Conservation (phyloP, 2,113 vertebrate genomes). For the Ondatra zibethicus region DNA sequence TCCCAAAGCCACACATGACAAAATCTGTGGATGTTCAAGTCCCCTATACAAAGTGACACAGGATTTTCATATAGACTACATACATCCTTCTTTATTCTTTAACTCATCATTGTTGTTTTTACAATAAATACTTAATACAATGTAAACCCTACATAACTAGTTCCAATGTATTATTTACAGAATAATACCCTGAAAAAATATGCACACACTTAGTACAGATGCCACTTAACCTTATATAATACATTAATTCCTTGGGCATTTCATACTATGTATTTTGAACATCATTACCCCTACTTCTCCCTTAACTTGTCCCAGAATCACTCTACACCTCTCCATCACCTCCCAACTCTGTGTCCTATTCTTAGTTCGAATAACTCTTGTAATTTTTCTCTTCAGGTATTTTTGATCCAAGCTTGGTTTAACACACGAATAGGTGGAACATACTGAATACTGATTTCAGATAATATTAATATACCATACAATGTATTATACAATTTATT, state of each 20-base stretch:
- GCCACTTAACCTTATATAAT: background rate
- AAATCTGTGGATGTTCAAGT: background rate
- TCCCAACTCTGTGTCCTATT: background rate
- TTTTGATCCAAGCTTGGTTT: background rate
- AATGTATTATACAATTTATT: background rate
- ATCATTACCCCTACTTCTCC: background rate
- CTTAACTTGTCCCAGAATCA: background rate
- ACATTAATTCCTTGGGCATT: no score
- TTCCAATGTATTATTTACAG: background rate
- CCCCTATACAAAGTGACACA: background rate
- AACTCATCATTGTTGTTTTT: background rate
- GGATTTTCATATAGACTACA: background rate
- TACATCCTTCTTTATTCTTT: background rate
- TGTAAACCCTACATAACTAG: background rate
- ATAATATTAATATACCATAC: background rate
- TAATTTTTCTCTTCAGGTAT: background rate
- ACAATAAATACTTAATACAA: background rate
- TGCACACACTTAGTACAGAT: background rate
- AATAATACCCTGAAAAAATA: background rate
- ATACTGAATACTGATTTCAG: background rate
- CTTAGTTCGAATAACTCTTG: background rate
- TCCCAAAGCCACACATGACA: background rate
- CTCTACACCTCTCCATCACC: background rate
- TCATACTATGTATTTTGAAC: background rate
- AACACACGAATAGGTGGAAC: background rate